Evolutionary conservation across 2,113 vertebrate genomes (phyloP), one percentile per base, ranked within the genome.

Genomic region (Reinhardtius hippoglossoides): DNA sequence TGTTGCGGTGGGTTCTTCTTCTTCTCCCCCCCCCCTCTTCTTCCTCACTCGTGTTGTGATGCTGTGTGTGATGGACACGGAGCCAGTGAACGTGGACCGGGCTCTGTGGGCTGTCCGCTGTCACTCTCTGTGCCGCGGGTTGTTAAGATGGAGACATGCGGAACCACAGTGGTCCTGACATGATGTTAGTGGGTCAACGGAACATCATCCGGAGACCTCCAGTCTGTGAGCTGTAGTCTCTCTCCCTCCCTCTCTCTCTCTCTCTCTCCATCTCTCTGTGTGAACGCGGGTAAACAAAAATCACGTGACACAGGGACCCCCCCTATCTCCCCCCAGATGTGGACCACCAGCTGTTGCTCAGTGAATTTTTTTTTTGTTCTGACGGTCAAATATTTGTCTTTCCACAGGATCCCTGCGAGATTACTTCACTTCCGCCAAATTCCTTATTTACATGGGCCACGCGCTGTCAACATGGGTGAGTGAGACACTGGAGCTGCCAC

Each of bases 391-490:
- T 20, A 21, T 0, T 16, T 6, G 21, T 27, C 40, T 9, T 31
- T 80, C 3, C 89, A n/a, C 92, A 99, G 98, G 93, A 57, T 94
- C 95, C 40, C 23, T 94, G 65, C 50, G 69, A 59, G 88, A 91
- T 76, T 98, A 96, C 87, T 95, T 99, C 83, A 96, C 93, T 2
- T 99, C 98, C 2, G 93, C 97, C 3, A 97, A 96, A 89, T 98
- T 97, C 89, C 97, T 99, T 1, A 97, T 99, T 81, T 99, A 99
- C 86, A 92, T 97, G 79, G 95, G 98, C 0, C 98, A 99, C 71
- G 95, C 96, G 1, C 83, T 99, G 67, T 99, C 98, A 42, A 98
- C 97, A 50, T 99, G 98, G 98, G 98, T 99, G 87, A 97, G 97
- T 93, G 55, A 84, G 0, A 18, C 48, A 20, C 2, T 27, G 8